Conservation (phyloP, 2,113 vertebrate species). For the Lamprotornis superbus region DNA sequence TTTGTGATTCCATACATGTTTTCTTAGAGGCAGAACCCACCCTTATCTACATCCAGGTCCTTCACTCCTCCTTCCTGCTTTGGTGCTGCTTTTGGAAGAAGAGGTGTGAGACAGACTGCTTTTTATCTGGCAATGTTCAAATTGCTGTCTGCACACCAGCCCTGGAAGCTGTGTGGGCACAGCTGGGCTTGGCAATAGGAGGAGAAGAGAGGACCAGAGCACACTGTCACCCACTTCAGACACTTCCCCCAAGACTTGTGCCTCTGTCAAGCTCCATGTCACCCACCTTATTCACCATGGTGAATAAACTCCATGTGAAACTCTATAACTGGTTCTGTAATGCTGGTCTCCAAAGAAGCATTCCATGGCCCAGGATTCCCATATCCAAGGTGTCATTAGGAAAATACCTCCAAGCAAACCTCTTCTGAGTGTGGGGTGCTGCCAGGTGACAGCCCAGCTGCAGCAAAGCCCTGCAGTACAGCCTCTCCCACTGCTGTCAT, state of each 20-base stretch:
- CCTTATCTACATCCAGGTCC: background rate
- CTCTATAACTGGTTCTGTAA: fast-evolving
- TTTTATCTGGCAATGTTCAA: background rate
- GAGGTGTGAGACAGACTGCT: background rate
- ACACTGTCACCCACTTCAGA: background rate
- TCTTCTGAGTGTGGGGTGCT: background rate
- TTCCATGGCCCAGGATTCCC: background rate
- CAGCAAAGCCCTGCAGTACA: background rate
- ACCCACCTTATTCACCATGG: background rate
- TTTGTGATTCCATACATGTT: background rate
- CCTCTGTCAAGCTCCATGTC: background rate
- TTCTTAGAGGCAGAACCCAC: background rate
- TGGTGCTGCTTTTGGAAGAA: background rate
- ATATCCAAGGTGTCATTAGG: fast-evolving
- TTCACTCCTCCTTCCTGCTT: background rate
- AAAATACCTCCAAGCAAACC: background rate
- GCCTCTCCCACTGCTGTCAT: background rate
- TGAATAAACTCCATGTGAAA: background rate
- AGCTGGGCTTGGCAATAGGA: background rate
- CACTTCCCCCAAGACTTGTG: background rate
- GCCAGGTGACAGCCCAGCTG: background rate
- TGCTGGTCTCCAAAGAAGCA: background rate
- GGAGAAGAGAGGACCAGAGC: background rate
- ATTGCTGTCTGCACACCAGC: background rate
- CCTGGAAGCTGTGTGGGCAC: background rate